Percentiles rank a stretch among this genome's conserved stretches.
phyloP scores from a whole-genome alignment of 2,113 vertebrate genomes.

The Psilopsiagon aymara region DNA sequence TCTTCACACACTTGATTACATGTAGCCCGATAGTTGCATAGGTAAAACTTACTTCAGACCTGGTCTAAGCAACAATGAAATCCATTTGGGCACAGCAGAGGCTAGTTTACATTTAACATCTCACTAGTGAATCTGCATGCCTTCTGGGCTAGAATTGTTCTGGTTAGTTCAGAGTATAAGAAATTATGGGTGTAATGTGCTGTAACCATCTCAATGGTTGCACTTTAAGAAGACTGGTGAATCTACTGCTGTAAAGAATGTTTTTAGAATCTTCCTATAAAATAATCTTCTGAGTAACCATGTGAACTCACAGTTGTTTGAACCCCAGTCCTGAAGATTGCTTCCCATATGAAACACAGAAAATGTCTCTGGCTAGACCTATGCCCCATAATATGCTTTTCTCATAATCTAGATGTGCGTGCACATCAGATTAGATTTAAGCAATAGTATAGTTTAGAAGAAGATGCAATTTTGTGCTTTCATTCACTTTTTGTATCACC shows the following conservation, averaged over 20 bases:
- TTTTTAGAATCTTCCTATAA: background rate
- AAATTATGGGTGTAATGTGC: background rate
- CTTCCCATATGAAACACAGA: background rate
- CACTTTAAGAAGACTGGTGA: background rate
- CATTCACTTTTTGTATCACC: background rate
- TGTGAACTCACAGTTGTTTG: background rate
- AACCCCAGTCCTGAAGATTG: background rate
- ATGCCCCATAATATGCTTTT: background rate
- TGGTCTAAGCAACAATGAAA: background rate
- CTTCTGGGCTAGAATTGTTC: background rate
- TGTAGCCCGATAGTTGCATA: background rate
- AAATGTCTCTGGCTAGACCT: constrained; percentile 11
- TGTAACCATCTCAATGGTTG: background rate
- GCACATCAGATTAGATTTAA: background rate
- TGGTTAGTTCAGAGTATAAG: background rate
- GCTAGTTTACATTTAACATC: background rate
- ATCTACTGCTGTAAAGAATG: background rate
- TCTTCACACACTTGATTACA: background rate
- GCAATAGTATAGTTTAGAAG: background rate
- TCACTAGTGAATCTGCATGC: background rate
- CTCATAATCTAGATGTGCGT: background rate
- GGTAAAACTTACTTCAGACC: background rate
- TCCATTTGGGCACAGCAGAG: background rate
- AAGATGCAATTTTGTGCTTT: background rate
- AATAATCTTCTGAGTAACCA: background rate